Conservation (phyloP, 1,140 invertebrate genomes). For the Procambarus clarkii region DNA sequence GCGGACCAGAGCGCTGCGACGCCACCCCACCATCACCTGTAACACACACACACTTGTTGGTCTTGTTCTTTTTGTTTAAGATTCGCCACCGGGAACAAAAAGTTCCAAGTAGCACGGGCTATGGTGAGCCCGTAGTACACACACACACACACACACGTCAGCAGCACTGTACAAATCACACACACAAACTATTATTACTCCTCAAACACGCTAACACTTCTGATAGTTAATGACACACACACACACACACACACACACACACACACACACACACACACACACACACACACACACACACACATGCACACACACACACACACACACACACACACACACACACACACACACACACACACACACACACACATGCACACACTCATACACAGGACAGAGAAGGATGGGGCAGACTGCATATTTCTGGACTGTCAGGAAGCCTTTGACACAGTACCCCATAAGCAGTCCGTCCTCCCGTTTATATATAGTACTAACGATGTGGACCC, state of each 20-base stretch:
- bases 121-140: no score
- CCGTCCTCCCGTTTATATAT: no score
- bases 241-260: not conserved
- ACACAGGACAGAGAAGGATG: no score
- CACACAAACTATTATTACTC: not conserved
- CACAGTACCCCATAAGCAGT: no score
- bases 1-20: constrained; percentile 67
- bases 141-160: not conserved
- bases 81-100: no score
- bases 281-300: no score
- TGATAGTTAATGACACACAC: no score
- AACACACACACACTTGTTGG: not conserved
- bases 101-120: no score
- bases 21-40: constrained; percentile 70
- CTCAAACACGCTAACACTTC: not conserved
- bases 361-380: constrained; percentile 19
- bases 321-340: constrained; percentile 19
- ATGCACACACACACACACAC: not conserved
- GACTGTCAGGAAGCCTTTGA: no score
- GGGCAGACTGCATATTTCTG: no score
- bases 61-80: no score
- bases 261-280: constrained; percentile 17
- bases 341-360: constrained; percentile 28
- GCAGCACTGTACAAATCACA: not conserved
- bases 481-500: no score